Evolutionary conservation across 2,888 invertebrate species (phyloP).

Genomic region (Chorisops tibialis): DNA sequence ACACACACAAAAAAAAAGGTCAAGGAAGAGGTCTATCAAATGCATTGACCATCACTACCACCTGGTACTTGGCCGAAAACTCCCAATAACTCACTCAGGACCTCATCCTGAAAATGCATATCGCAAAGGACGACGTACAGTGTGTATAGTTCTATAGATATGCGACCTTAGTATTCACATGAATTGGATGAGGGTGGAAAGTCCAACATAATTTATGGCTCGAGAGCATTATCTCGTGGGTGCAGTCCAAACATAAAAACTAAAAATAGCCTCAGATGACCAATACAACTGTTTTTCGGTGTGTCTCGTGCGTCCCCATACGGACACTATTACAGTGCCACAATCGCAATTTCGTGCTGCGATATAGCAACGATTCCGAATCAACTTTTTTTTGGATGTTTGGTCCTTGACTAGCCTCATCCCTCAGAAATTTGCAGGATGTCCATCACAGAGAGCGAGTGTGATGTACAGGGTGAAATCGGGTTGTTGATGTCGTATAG

Average conservation of each 20-base stretch:
- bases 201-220: conserved; percentile 33
- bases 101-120: background rate
- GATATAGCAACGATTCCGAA: too few relatives aligned
- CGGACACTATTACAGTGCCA: background rate
- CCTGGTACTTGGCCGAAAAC: conserved; percentile 21
- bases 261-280: conserved; percentile 29
- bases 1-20: background rate
- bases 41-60: conserved; percentile 24
- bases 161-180: background rate
- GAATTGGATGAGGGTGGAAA: conserved; percentile 21
- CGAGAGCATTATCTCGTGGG: conserved; percentile 32
- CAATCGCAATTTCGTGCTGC: background rate
- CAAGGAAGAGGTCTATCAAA: conserved; percentile 16
- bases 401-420: too few relatives aligned
- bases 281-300: background rate
- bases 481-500: background rate
- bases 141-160: background rate
- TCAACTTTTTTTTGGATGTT: too few relatives aligned
- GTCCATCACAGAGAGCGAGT: background rate
- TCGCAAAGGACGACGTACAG: background rate
- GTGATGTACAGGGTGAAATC: background rate
- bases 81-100: conserved; percentile 10
- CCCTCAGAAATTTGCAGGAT: background rate
- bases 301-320: background rate
- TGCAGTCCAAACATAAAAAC: conserved; percentile 33